Evolutionary conservation across 2,888 invertebrate species (phyloP).

Genomic region (Drepana falcataria): DNA sequence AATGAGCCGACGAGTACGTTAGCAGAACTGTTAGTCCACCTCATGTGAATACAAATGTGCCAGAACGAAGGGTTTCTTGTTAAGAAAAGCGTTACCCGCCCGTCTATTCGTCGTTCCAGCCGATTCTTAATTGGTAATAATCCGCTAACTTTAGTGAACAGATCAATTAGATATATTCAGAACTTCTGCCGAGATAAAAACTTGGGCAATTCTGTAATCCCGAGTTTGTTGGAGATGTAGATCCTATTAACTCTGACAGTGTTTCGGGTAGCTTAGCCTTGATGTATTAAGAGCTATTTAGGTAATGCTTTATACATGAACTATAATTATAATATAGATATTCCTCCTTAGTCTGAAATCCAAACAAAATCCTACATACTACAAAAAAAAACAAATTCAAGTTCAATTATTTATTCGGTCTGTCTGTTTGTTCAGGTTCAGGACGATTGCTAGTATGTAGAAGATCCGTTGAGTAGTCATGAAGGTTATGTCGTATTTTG

Average conservation of each 20-base stretch:
- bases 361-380: no score
- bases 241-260: not conserved
- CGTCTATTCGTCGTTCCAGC: conserved; percentile 8
- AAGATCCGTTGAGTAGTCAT: no score
- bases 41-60: not conserved
- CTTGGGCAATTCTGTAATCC: not conserved
- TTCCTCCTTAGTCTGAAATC: no score
- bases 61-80: not conserved
- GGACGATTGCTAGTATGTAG: no score
- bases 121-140: conserved; percentile 9
- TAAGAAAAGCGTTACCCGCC: not conserved
- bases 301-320: no score
- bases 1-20: not conserved
- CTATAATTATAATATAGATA: no score
- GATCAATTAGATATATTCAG: not conserved
- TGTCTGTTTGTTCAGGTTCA: no score
- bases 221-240: not conserved
- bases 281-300: not conserved
- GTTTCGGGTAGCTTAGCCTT: not conserved
- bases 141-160: conserved; percentile 1
- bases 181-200: not conserved
- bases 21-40: not conserved
- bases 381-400: no score
- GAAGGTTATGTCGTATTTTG: no score
- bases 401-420: no score